Base-by-base conservation (phyloP, 2,113 vertebrate genomes). In the Dipodomys spectabilis region DNA sequence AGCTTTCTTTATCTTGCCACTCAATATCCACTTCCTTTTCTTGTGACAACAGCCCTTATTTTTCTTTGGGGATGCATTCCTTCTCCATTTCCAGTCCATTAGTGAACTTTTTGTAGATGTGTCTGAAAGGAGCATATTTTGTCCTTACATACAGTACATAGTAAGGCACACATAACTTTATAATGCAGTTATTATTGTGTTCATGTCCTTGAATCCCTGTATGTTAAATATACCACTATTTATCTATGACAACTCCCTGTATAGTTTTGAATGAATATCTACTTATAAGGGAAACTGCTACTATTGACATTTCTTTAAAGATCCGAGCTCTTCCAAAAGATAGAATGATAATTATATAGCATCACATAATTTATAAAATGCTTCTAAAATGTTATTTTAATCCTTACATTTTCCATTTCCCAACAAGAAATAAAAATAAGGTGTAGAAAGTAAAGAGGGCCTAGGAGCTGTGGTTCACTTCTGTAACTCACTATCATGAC, bases 1-100 rank as follows among this genome's bases (percentile, higher is more conserved):
- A 12, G n/a, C 86, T 53, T 91, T 57, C 53, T 88, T 89, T n/a
- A 77, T 67, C 79, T 88, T 93, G 77, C 75, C 75, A 65, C 28
- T 16, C 16, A 39, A 32, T 6, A 83, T 19, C 39, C 35, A 67
- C 20, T 69, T 62, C 49, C 27, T 27, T 72, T 91, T 91, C 71
- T 75, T 85, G 30, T 49, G 39, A 12, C 44, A 86, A 71, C 28
- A 79, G 15, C 60, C 53, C 67, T 57, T 4, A n/a, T n/a, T 83
- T 92, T 78, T 45, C 45, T 32, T 67, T 67, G 73, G 12, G 45
- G 57, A 9, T 82, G 49, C 6, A 25, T 25, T 75, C 44, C 53
- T 79, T 12, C n/a, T 25, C 30, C 19, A 7, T 82, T 89, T 68
- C 7, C 32, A 83, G 44, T 39, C n/a, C 39, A 23, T 22, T 20